Conservation (phyloP, 64 coral and sea anemone genomes). For the Actinia equina region DNA sequence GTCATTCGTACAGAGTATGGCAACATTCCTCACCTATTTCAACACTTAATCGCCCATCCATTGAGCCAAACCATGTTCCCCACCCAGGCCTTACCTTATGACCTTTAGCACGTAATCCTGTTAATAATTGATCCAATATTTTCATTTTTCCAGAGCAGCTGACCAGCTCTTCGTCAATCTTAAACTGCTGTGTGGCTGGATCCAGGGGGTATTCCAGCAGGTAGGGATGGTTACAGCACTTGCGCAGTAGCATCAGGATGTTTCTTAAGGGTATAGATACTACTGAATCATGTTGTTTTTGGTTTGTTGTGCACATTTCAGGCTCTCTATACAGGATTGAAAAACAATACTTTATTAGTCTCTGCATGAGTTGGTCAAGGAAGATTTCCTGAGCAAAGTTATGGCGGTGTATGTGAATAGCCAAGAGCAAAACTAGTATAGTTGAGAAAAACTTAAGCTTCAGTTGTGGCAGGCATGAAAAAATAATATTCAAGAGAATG, state of each 20-base stretch:
- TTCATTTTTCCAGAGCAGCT: constrained; percentile 76
- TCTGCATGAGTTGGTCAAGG: too few relatives aligned
- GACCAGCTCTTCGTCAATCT: constrained; percentile 77
- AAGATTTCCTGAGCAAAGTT: too few relatives aligned
- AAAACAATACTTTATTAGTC: background rate
- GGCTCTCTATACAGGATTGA: background rate
- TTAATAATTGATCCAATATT: constrained; percentile 79
- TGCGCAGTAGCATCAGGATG: constrained; percentile 76
- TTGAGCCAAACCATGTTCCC: background rate
- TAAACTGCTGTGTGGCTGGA: constrained; percentile 59
- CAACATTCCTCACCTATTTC: too few relatives aligned
- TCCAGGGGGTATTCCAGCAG: constrained; percentile 85
- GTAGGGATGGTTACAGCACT: constrained; percentile 94
- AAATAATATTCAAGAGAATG: too few relatives aligned
- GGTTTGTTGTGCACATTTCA: background rate
- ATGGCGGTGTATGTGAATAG: too few relatives aligned
- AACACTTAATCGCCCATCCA: too few relatives aligned
- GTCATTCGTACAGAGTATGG: too few relatives aligned
- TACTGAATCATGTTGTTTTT: background rate
- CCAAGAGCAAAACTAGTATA: too few relatives aligned
- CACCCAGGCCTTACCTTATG: constrained; percentile 61
- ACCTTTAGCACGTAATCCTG: constrained; percentile 60
- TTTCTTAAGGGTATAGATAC: constrained; percentile 37
- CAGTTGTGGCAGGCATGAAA: too few relatives aligned
- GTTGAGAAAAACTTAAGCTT: too few relatives aligned